Evolutionary conservation across 2,888 invertebrate species (phyloP).

Genomic region (Parthenolecanium corni): DNA sequence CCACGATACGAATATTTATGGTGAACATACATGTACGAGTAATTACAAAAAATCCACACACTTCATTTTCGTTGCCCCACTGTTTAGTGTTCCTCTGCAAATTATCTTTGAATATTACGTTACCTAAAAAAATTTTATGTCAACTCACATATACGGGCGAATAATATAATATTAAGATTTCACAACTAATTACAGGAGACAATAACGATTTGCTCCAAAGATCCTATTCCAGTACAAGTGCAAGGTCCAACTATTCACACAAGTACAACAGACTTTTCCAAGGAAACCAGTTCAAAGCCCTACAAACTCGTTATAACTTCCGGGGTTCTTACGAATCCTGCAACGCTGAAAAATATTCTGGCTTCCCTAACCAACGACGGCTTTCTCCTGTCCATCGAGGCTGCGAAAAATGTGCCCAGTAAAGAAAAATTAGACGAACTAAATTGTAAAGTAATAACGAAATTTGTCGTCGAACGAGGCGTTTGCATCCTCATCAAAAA

Average conservation of each 20-base stretch:
- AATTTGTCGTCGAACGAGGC: constrained; percentile 52
- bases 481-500: constrained; percentile 57
- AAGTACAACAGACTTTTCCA: neutral
- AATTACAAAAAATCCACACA: no score
- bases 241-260: neutral
- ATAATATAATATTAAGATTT: no score
- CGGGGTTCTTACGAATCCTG: neutral
- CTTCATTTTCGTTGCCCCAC: no score
- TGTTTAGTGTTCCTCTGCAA: no score
- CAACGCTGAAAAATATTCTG: neutral
- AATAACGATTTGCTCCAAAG: no score
- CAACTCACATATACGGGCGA: no score
- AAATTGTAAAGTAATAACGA: constrained; percentile 47
- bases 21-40: no score
- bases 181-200: no score
- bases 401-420: neutral
- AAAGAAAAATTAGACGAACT: constrained; percentile 35
- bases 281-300: neutral
- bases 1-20: no score
- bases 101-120: no score
- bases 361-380: constrained; percentile 43
- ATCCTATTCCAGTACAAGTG: no score
- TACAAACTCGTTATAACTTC: neutral
- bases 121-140: no score
- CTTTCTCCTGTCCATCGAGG: constrained; percentile 54